These are phyloP conservation scores for Clitarchus hookeri DNA, from an alignment of 2,888 invertebrate species.

Conservation along the genomic window DNA sequence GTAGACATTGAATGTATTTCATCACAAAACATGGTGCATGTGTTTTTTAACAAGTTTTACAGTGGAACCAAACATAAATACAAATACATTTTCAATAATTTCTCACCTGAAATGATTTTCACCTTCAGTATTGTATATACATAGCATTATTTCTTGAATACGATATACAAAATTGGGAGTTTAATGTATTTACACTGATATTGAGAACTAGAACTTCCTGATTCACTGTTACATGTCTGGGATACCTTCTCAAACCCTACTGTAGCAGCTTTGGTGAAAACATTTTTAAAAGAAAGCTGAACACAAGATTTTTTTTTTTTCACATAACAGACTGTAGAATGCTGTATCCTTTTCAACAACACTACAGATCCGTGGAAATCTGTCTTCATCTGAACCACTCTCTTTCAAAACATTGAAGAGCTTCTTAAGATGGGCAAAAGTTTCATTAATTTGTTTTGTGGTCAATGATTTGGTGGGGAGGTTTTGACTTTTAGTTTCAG, in stretches of 20 bases:
- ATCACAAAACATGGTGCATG: not conserved
- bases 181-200: not conserved
- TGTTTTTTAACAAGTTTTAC: not conserved
- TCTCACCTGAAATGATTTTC: not conserved
- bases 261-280: not conserved
- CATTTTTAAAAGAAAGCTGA: not conserved
- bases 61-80: not conserved
- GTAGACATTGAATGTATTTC: not conserved
- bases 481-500: not conserved
- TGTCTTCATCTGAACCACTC: not conserved
- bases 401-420: not conserved
- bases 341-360: not conserved
- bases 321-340: not conserved
- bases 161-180: not conserved
- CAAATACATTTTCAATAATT: too few relatives aligned
- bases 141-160: not conserved
- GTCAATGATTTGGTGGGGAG: not conserved
- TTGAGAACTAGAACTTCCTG: not conserved
- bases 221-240: not conserved
- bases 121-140: not conserved
- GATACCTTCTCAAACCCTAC: not conserved
- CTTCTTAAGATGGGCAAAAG: not conserved
- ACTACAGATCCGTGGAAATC: not conserved
- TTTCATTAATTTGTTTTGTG: not conserved
- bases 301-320: not conserved